Evolutionary conservation across 1,140 invertebrate species (phyloP).

Genomic region (Lasioglossum baleicum): DNA sequence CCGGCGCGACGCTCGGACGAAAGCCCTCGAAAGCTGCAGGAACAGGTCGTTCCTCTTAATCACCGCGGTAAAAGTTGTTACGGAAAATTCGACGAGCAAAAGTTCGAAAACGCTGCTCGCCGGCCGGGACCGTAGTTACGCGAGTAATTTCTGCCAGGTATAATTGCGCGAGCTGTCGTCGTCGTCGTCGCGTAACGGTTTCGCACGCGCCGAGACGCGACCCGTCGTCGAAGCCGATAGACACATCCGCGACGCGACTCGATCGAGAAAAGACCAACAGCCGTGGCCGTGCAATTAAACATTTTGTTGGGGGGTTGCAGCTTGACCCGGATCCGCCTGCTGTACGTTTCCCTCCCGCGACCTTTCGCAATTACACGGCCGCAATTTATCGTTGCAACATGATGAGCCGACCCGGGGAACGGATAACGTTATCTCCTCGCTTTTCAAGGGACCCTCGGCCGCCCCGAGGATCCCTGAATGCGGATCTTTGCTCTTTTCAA

Average conservation of each 20-base stretch:
- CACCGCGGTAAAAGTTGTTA: slow-evolving; percentile 39
- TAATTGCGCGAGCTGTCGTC: slow-evolving; percentile 44
- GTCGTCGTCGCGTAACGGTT: slow-evolving; percentile 2
- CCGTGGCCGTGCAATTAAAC: slow-evolving; percentile 55
- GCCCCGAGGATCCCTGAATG: slow-evolving; percentile 5
- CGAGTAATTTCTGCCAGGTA: slow-evolving; percentile 47
- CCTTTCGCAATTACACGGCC: slow-evolving; percentile 44
- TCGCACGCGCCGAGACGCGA: slow-evolving; percentile 3
- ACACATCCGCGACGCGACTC: too few species aligned
- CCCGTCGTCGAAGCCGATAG: background rate
- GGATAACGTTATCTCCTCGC: slow-evolving; percentile 18
- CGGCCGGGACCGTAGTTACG: slow-evolving; percentile 27
- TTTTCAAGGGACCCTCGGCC: slow-evolving; percentile 10
- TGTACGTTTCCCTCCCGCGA: slow-evolving; percentile 49
- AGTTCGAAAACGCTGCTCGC: slow-evolving; percentile 8
- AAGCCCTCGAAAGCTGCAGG: slow-evolving; percentile 8
- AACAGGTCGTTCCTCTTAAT: slow-evolving; percentile 26
- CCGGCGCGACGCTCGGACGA: background rate
- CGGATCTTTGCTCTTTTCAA: slow-evolving; percentile 1
- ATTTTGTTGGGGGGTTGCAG: slow-evolving; percentile 40
- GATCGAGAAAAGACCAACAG: too few species aligned
- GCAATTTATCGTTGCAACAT: slow-evolving; percentile 47
- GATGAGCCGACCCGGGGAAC: background rate
- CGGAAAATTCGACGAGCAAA: slow-evolving; percentile 42
- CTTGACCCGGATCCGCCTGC: slow-evolving; percentile 45